Evolutionary conservation across 1,140 invertebrate genomes (phyloP), one percentile per base, ranked within the genome.

Genomic region (Danaus melanippus): DNA sequence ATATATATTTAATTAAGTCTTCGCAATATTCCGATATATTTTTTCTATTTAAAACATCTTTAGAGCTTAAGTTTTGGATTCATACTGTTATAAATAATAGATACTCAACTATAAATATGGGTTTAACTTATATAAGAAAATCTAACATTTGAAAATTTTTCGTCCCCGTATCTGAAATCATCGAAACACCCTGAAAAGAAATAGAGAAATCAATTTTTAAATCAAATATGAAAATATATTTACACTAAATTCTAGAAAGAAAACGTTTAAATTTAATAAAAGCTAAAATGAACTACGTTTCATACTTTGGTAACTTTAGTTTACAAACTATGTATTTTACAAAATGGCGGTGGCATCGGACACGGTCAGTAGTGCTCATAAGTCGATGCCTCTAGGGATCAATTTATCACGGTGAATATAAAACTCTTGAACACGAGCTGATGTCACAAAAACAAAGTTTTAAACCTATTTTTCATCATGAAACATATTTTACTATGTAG

Each of bases 121-220:
- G 57, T 46, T 53, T 63, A 58, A 52, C 32, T 55, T 53, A 56
- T 51, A 48, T 45, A 42, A 65, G n/a, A 58, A 57, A 65, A 62
- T 56, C 46, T 55, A 53, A 56, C 39, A 17, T 57, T 57, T 21
- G 39, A 39, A 11, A 40, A 53, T 56, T 52, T 51, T 11, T 58
- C 50, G 55, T 56, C 58, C 41, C 56, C 67, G 61, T 53, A 7
- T 32, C 4, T 32, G 21, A 45, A 57, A 80, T 82, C 79, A 82
- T 82, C 79, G 79, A 52, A 66, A 58, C 53, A 65, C 66, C 79
- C 79, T 82, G 79, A 40, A 68, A 76, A 64, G 9, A 55, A 69
- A 59, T 32, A 32, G 5, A 32, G 21, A 32, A 32, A 32, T 32
- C 6, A 32, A 32, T 32, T 32, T 7, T 32, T 32, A 32, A 32